Percentiles rank a stretch among this genome's conserved stretches.
phyloP scores from a whole-genome alignment of 2,113 vertebrate genomes.

The Naja naja region DNA sequence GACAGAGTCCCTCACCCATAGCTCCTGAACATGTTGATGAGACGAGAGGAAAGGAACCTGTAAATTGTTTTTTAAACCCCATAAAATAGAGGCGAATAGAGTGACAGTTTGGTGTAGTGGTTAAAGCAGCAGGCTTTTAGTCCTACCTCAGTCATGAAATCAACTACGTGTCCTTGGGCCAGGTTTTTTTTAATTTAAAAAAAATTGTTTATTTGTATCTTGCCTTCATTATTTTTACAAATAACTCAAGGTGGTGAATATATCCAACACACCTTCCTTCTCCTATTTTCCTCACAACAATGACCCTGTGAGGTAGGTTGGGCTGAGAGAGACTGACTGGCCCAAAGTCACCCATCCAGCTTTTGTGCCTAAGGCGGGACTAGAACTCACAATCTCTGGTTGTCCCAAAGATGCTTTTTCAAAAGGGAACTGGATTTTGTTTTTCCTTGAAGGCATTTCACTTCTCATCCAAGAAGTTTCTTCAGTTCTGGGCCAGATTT shows the following conservation, averaged over 20 bases:
- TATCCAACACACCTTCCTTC: too few species aligned
- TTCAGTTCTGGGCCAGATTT: background rate
- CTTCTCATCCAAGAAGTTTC: too few species aligned
- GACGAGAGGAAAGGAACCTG: background rate
- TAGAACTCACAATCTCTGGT: too few species aligned
- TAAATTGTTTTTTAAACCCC: background rate
- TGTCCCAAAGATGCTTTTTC: too few species aligned
- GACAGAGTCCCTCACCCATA: background rate
- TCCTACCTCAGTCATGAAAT: background rate
- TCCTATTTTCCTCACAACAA: background rate
- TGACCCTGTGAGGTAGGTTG: background rate
- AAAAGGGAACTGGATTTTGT: too few species aligned
- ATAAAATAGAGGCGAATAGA: background rate
- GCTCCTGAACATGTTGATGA: background rate
- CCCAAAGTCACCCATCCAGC: background rate
- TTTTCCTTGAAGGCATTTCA: too few species aligned
- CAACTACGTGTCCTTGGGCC: background rate
- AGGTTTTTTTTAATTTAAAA: background rate
- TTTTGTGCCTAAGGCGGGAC: too few species aligned
- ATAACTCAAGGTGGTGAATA: background rate
- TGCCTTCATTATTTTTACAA: background rate
- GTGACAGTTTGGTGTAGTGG: background rate
- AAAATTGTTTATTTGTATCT: background rate
- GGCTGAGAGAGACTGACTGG: background rate
- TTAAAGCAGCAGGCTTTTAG: background rate